A percentile compares a stretch with the other conserved stretches of the same genome.
These are phyloP conservation scores for Diplodus sargus DNA, from an alignment of 2,797 vertebrate genomes.

Conservation along the genomic window DNA sequence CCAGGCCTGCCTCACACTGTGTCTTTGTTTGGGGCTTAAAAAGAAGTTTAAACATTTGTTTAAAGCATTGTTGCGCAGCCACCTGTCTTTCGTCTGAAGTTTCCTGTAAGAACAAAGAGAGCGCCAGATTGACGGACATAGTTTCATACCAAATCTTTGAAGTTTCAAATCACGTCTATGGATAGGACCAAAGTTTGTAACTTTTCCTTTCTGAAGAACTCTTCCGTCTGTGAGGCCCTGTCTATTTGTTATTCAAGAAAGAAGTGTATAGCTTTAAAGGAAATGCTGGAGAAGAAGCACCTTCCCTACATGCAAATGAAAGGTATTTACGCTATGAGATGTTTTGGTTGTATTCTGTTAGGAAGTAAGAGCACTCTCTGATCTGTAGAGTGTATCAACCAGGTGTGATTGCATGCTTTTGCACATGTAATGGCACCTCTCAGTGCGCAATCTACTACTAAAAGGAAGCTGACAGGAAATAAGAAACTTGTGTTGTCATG, in stretches of 20 bases:
- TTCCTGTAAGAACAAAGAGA: conserved; percentile 38
- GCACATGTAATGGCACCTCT: conserved; percentile 11
- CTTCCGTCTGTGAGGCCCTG: neutral
- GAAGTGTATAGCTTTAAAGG: conserved; percentile 18
- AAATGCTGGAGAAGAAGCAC: conserved; percentile 20
- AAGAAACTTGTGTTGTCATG: conserved; percentile 39
- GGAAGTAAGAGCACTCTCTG: conserved; percentile 20
- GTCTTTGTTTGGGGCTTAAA: conserved; percentile 23
- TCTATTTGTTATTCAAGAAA: conserved; percentile 48
- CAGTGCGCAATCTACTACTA: neutral
- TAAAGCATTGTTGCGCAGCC: conserved; percentile 5
- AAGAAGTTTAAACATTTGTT: conserved; percentile 1
- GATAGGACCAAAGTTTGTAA: neutral
- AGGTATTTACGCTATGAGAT: conserved; percentile 29
- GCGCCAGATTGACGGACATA: conserved; percentile 25
- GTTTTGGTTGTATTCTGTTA: conserved; percentile 25
- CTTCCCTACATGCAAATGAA: conserved; percentile 23
- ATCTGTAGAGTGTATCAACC: conserved; percentile 10
- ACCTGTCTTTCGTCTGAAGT: conserved; percentile 22
- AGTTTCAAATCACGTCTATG: conserved; percentile 7
- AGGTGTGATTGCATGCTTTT: conserved; percentile 16
- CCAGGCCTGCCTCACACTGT: neutral
- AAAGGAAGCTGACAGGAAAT: neutral
- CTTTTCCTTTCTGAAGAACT: conserved; percentile 8
- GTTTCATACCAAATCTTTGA: conserved; percentile 2